A percentile compares a stretch with the other conserved stretches of the same genome.
Evolutionary conservation across 2,797 vertebrate genomes (phyloP).

Genomic region (Parauchenoglanis ngamensis): DNA sequence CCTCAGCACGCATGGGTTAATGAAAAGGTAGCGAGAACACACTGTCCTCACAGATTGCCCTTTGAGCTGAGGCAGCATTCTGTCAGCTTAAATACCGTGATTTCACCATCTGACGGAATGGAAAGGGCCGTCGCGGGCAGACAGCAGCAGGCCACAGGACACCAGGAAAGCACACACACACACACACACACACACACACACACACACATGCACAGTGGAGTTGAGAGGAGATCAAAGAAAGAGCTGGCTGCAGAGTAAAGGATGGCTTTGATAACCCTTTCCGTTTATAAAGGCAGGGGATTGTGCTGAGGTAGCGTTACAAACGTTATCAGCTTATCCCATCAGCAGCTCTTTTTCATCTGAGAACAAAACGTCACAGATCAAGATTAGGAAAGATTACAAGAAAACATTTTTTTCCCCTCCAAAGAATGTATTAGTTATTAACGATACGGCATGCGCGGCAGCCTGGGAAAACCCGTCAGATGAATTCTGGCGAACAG

Average conservation of each 20-base stretch:
- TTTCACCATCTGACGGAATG: constrained; percentile 78
- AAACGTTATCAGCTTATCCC: constrained; percentile 16
- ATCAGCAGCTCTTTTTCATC: constrained; percentile 4
- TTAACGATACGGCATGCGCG: background rate
- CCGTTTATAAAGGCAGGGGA: constrained; percentile 22
- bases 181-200: constrained; percentile 34
- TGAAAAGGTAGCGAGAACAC: constrained; percentile 64
- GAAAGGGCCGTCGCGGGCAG: constrained; percentile 74
- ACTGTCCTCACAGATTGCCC: constrained; percentile 53
- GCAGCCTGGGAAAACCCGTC: background rate
- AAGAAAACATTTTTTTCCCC: background rate
- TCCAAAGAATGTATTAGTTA: background rate
- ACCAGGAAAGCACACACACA: constrained; percentile 66
- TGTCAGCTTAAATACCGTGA: constrained; percentile 68
- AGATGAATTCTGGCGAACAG: constrained; percentile 7
- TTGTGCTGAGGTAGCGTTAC: background rate
- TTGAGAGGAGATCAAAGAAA: constrained; percentile 39
- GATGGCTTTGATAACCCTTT: constrained; percentile 38
- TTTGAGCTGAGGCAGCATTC: constrained; percentile 62
- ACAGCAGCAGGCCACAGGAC: constrained; percentile 68
- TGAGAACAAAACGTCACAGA: background rate
- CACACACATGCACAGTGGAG: constrained; percentile 49
- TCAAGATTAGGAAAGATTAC: background rate
- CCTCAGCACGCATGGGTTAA: constrained; percentile 59
- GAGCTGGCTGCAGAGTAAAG: constrained; percentile 26